Evolutionary conservation across 2,888 invertebrate species (phyloP), one percentile per base, ranked within the genome.

Genomic region (Phasia obesa): DNA sequence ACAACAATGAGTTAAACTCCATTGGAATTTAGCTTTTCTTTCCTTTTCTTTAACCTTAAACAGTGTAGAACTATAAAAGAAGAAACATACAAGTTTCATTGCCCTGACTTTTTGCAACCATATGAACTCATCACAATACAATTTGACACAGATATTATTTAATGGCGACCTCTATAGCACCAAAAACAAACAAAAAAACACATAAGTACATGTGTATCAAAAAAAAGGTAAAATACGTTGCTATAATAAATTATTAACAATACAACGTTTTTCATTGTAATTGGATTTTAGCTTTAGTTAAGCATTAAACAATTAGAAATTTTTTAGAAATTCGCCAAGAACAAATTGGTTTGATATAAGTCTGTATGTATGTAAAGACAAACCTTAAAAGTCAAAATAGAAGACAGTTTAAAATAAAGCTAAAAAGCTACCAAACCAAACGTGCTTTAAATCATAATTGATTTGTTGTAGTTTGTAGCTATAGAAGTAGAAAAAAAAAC

Each of bases 361-460:
- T n/a, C n/a, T n/a, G n/a, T n/a, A n/a, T n/a, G n/a, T n/a, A n/a
- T n/a, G 51, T 17, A 60, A 51, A 67, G 73, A 25, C 57, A 67
- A 73, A 73, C 79, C 73, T 73, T 79, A 79, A 78, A 79, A 73
- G n/a, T 4, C 44, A 44, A 65, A 67, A 55, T 25, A 38, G 49
- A 49, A 71, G 55, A 79, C 49, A 64, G 38, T 57, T 55, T 70
- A 51, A 79, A 60, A 51, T 31, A 59, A 57, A 49, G 42, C 17
- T 31, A 23, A 79, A 71, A 57, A 73, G 64, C 57, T 42, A 65
- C 53, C 53, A 70, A 76, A 71, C 65, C 60, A 79, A 83, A 83
- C 83, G 83, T 83, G 83, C 78, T 83, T 83, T 71, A 83, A 83
- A 83, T 83, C 79, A 83, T 79, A 83, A 83, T 83, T 83, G 82